Percentiles rank a stretch among this genome's conserved stretches.
phyloP scores from a whole-genome alignment of 2,797 vertebrate species.

The Urosaurus nigricauda region DNA sequence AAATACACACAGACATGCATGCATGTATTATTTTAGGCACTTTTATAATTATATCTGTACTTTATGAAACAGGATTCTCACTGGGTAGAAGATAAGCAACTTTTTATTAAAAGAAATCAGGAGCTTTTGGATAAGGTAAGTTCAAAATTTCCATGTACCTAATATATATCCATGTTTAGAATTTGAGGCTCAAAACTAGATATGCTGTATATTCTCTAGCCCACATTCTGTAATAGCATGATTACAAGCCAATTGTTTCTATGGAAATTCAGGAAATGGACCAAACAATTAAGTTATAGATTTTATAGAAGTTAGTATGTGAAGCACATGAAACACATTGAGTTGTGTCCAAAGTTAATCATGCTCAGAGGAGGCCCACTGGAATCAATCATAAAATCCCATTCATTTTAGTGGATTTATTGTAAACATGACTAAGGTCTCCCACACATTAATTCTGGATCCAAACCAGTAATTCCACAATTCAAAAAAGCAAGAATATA shows the following conservation, averaged over 20 bases:
- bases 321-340: background rate
- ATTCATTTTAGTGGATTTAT: conserved; percentile 12
- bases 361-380: background rate
- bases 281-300: background rate
- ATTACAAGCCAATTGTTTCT: background rate
- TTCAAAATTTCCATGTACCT: conserved; percentile 16
- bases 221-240: background rate
- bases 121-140: conserved; percentile 95
- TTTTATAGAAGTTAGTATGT: background rate
- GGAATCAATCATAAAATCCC: too few species aligned
- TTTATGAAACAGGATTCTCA: conserved; percentile 90
- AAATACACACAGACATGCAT: background rate
- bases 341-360: background rate
- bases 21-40: too few species aligned
- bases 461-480: background rate
- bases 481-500: background rate
- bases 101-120: conserved; percentile 96
- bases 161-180: background rate
- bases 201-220: background rate
- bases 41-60: conserved; percentile 37
- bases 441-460: background rate
- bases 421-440: background rate
- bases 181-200: background rate
- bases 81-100: conserved; percentile 99
- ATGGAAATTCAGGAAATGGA: background rate